Base-by-base conservation (phyloP, 2,888 invertebrate genomes). In the Melinaea menophilus region DNA sequence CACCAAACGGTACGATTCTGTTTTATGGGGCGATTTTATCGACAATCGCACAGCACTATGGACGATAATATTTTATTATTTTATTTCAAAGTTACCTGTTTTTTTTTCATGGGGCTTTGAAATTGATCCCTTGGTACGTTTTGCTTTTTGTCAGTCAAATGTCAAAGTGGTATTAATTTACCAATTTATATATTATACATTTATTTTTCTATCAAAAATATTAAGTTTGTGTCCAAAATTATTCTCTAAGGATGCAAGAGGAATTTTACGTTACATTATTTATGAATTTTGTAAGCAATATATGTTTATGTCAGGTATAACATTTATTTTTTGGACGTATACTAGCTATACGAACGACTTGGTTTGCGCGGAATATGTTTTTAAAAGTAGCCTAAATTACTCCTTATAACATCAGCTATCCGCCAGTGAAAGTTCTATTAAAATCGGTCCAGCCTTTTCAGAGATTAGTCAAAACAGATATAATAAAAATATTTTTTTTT, bases 1-100 rank as follows among this genome's bases (percentile, higher is more conserved):
- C 70, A 70, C 69, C 64, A 68, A 63, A 75, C 77, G 76, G 79
- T 78, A 78, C 76, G 74, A 77, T 75, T 76, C 75, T 71, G 77
- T 79, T 75, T 73, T 70, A 74, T 76, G 70, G 72, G 62, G 71
- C 69, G 63, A 72, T 74, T 72, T 67, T 72, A 78, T 80, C 80
- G 79, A 79, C 74, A 75, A 73, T 72, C 65, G 59, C 65, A 22
- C 71, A 60, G 48, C 71, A 69, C 72, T 69, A 63, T 61, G 31
- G 58, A 65, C 69, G 71, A 72, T 74, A 72, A 72, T 73, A 73
- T 74, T 75, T 74, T 74, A 75, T 75, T 73, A 74, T 73, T 72
- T 69, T 69, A 66, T 69, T 70, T 69, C 64, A 68, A 67, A 67
- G 62, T 70, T 72, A 75, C 73, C 73, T 74, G 73, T 58, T n/a